Evolutionary conservation across 2,888 invertebrate species (phyloP), one percentile per base, ranked within the genome.

Genomic region (Zele albiditarsus): DNA sequence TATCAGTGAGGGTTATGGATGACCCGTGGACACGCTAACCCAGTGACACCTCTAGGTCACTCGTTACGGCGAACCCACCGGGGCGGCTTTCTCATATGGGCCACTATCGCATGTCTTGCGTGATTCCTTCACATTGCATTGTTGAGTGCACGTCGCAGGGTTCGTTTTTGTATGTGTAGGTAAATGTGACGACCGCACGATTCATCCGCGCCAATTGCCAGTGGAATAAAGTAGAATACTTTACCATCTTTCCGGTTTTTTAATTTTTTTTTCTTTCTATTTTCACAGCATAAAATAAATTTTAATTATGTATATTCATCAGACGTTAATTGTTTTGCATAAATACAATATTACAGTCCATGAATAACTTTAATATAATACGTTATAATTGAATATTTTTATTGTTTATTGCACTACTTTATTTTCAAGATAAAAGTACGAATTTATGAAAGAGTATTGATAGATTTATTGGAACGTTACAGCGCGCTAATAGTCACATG

Each of bases 21-120:
- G 84, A 85, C 85, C 84, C 81, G 82, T 83, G 85, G 84, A 81
- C 88, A 87, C 87, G 87, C 87, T 86, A 87, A 84, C 86, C 86
- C 84, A 86, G 85, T 87, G 88, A 87, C 88, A 85, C 85, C 87
- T 87, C 87, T 87, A 87, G 87, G 88, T 87, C 87, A 87, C 80
- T 81, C 77, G 71, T 78, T 71, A 60, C 76, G 75, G 38, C 77
- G 71, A 71, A 69, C 75, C 69, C 76, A 73, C 67, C 62, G 20
- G 65, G 68, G 33, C 42, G 62, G 31, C 20, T 49, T 69, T 65
- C 71, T 75, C 71, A 38, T 75, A 68, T 68, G 62, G 71, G 68
- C 71, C 60, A 53, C 71, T 71, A 75, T 71, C 60, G 75, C 71
- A 75, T 71, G 71, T 20, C 68, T 75, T 33, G 75, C 75, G 75